Percentiles rank a stretch among this genome's conserved stretches.
phyloP scores from a whole-genome alignment of 2,797 vertebrate species.

The Phylloscopus collybita region DNA sequence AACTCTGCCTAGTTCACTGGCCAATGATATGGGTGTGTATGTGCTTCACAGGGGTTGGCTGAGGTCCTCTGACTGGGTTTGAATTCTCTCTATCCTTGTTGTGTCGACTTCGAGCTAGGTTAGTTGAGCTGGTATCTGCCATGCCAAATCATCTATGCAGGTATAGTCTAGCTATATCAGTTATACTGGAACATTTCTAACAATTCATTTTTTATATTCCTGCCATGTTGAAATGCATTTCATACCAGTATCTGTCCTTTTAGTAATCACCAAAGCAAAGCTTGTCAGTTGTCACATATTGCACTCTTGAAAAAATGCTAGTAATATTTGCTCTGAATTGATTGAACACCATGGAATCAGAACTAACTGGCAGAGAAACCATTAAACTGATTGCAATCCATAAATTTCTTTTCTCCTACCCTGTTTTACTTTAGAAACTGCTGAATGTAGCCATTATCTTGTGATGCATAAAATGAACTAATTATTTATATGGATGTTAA shows the following conservation, averaged over 20 bases:
- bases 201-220: slow-evolving; percentile 77
- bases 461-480: slow-evolving; percentile 33
- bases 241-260: slow-evolving; percentile 75
- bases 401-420: slow-evolving; percentile 15
- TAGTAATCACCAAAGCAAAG: slow-evolving; percentile 78
- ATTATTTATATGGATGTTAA: slow-evolving; percentile 58
- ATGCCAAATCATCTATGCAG: not conserved
- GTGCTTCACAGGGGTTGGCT: not conserved
- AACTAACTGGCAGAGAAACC: slow-evolving; percentile 64
- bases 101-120: not conserved
- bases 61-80: not conserved
- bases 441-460: slow-evolving; percentile 46
- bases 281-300: slow-evolving; percentile 77
- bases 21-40: too few relatives aligned
- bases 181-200: slow-evolving; percentile 58
- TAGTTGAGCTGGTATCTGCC: not conserved
- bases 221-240: slow-evolving; percentile 75
- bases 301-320: slow-evolving; percentile 76
- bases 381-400: slow-evolving; percentile 60
- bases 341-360: slow-evolving; percentile 73
- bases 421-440: slow-evolving; percentile 25
- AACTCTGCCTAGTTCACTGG: too few relatives aligned
- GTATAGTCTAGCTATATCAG: not conserved
- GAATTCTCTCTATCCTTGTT: not conserved
- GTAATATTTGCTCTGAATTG: slow-evolving; percentile 71